Evolutionary conservation across 1,140 invertebrate species (phyloP).

Genomic region (Aphelenchoides fujianensis): DNA sequence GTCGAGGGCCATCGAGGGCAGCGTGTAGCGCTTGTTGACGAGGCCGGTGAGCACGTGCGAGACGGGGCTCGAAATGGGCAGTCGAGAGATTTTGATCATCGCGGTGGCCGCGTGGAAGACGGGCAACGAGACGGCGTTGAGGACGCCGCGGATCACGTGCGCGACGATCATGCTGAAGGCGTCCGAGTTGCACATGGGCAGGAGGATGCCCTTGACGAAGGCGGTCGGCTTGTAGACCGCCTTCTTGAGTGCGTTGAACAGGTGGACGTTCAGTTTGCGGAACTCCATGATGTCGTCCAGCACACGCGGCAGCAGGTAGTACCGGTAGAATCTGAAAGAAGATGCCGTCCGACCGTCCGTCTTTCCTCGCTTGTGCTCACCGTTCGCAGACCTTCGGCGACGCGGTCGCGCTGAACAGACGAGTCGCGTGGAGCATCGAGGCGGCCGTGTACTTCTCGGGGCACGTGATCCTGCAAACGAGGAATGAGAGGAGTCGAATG

Average conservation of each 20-base stretch:
- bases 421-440: conserved; percentile 88
- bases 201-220: conserved; percentile 95
- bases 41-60: conserved; percentile 64
- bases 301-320: conserved; percentile 73
- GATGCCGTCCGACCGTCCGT: no score
- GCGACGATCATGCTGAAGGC: conserved; percentile 91
- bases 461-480: conserved; percentile 63
- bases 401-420: conserved; percentile 91
- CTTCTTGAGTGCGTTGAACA: conserved; percentile 89
- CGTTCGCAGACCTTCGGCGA: conserved; percentile 93
- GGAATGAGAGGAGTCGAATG: no score
- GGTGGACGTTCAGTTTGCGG: conserved; percentile 90
- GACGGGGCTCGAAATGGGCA: not conserved
- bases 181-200: conserved; percentile 84
- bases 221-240: conserved; percentile 91
- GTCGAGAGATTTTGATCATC: conserved; percentile 70
- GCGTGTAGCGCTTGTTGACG: conserved; percentile 94
- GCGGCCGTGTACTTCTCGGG: conserved; percentile 75
- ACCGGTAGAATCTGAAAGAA: conserved; percentile 72
- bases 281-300: conserved; percentile 91
- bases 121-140: conserved; percentile 86
- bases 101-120: conserved; percentile 92
- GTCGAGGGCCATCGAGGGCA: conserved; percentile 91
- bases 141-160: conserved; percentile 84
- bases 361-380: no score